Conservation (phyloP, 2,113 vertebrate species). For the Pygoscelis adeliae region DNA sequence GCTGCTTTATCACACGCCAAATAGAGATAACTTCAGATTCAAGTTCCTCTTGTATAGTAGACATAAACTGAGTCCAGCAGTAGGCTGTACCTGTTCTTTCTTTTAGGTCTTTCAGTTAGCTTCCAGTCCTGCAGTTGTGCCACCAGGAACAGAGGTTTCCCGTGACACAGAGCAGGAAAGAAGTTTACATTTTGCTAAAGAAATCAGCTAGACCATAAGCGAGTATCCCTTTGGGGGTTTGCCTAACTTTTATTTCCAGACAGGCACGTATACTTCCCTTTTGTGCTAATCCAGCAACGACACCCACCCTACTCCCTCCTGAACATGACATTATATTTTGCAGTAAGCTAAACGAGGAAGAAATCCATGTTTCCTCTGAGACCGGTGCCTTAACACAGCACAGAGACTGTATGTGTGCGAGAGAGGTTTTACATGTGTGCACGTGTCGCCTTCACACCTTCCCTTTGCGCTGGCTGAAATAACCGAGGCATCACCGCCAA, state of each 20-base stretch:
- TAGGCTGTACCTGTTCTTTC: not conserved
- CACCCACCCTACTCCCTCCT: not conserved
- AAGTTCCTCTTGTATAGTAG: not conserved
- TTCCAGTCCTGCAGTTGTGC: not conserved
- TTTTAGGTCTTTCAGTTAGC: not conserved
- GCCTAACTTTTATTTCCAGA: not conserved
- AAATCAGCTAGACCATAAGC: not conserved
- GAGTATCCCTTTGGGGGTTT: not conserved
- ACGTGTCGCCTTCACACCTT: not conserved
- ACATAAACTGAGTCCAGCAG: not conserved
- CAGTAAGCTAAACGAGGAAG: not conserved
- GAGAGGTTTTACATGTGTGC: not conserved
- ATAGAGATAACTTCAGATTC: not conserved
- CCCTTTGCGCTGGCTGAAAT: not conserved
- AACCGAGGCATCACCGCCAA: accelerated
- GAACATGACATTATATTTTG: not conserved
- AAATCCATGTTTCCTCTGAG: not conserved
- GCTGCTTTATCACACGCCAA: not conserved
- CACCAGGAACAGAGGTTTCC: not conserved
- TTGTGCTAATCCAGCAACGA: not conserved
- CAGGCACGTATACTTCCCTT: not conserved
- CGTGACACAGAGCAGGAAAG: not conserved
- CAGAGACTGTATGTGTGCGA: accelerated
- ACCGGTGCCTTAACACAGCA: not conserved
- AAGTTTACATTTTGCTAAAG: not conserved